These are phyloP conservation scores for Halictus rubicundus DNA, from an alignment of 1,140 invertebrate species.

Conservation along the genomic window DNA sequence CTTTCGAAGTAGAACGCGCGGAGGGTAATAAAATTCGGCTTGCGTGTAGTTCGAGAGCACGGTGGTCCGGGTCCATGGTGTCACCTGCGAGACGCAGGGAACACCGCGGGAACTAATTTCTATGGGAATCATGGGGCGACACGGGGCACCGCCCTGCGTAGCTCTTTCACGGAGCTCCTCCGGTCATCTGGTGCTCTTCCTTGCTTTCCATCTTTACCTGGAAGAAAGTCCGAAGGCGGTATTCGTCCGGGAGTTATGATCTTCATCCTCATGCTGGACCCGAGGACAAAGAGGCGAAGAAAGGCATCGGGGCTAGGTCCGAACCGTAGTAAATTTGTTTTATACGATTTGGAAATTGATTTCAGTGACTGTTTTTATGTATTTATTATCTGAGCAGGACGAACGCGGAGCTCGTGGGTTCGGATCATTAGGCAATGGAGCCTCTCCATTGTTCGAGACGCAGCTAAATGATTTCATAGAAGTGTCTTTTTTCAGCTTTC, in stretches of 20 bases:
- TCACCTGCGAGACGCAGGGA: conserved; percentile 40
- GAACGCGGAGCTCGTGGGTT: no score
- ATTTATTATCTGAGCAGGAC: no score
- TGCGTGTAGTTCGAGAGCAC: conserved; percentile 54
- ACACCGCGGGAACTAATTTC: conserved; percentile 23
- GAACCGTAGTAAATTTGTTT: no score
- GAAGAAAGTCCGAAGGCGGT: conserved; percentile 10
- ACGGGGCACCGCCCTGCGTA: neutral
- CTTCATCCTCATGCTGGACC: conserved; percentile 18
- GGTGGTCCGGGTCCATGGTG: conserved; percentile 50
- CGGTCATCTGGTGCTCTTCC: neutral
- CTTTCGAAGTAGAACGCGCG: neutral
- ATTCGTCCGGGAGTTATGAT: conserved; percentile 43
- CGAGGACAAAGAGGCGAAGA: neutral
- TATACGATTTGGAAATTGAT: no score
- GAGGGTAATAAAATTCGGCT: conserved; percentile 54
- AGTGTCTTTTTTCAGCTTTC: neutral
- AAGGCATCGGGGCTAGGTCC: no score
- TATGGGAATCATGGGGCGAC: neutral
- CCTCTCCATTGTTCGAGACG: no score
- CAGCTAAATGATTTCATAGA: no score
- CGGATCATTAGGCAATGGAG: no score
- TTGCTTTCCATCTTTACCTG: conserved; percentile 32
- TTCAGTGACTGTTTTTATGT: no score
- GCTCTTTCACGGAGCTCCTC: neutral